Conservation (phyloP, 2,888 invertebrate genomes). For the Spodoptera littoralis region DNA sequence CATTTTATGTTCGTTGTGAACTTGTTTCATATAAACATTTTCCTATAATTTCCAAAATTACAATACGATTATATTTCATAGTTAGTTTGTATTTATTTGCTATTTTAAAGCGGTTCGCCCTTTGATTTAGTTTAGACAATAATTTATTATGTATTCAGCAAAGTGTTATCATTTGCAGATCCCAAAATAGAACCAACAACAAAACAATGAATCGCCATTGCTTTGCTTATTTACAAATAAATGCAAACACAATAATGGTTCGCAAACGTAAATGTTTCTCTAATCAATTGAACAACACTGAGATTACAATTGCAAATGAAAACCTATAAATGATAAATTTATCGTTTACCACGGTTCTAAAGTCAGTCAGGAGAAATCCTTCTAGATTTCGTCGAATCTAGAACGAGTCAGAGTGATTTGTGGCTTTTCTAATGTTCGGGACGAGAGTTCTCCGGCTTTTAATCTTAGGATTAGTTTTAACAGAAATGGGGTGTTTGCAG, state of each 20-base stretch:
- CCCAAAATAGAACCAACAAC: slow-evolving; percentile 9
- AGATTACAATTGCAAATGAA: slow-evolving; percentile 24
- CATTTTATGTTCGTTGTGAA: background rate
- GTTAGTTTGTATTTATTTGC: background rate
- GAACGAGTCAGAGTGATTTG: slow-evolving; percentile 40
- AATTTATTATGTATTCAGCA: slow-evolving; percentile 3
- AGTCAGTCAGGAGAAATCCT: slow-evolving; percentile 32
- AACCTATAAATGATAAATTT: slow-evolving; percentile 39
- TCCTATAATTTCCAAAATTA: too few species aligned
- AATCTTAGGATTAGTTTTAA: slow-evolving; percentile 63
- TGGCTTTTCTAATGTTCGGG: slow-evolving; percentile 41
- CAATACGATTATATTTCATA: too few species aligned
- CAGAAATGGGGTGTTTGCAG: slow-evolving; percentile 59
- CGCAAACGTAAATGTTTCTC: slow-evolving; percentile 34
- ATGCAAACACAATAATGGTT: slow-evolving; percentile 21
- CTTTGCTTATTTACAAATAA: slow-evolving; percentile 25
- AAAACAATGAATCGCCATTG: slow-evolving; percentile 20
- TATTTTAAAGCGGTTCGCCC: background rate
- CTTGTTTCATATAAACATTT: background rate
- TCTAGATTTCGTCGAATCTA: slow-evolving; percentile 30
- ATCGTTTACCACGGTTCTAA: slow-evolving; percentile 23
- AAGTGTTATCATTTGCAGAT: slow-evolving; percentile 18
- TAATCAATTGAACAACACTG: slow-evolving; percentile 44
- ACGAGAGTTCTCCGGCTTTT: slow-evolving; percentile 57
- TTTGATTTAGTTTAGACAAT: background rate